Conservation (phyloP, 30 jellyfish, hydroid and myxozoan genomes). For the Turritopsis rubra region DNA sequence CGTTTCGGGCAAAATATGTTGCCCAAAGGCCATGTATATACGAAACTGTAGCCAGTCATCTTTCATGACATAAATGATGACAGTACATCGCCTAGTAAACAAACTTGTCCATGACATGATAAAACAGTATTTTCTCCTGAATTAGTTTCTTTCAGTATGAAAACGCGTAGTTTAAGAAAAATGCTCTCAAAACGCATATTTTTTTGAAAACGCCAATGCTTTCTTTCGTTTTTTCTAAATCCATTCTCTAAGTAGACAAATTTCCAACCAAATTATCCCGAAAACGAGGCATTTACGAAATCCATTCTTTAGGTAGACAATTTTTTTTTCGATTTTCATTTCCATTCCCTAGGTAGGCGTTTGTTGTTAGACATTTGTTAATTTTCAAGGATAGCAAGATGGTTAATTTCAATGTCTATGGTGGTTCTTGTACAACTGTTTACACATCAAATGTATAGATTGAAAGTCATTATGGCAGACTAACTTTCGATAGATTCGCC, state of each 20-base stretch:
- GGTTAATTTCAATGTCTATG: neutral
- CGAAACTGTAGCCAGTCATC: neutral
- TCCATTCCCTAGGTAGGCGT: neutral
- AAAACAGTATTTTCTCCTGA: neutral
- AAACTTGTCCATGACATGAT: neutral
- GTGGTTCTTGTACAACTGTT: neutral
- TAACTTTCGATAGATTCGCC: slow-evolving; percentile 17
- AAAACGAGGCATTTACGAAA: neutral
- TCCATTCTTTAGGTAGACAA: neutral
- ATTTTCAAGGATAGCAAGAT: neutral
- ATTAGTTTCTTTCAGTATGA: neutral
- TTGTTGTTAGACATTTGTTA: neutral
- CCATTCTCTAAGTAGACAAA: neutral
- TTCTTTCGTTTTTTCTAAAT: neutral
- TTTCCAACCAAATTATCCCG: neutral
- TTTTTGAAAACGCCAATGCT: neutral
- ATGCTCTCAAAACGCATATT: neutral
- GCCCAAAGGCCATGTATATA: neutral
- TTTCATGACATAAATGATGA: neutral
- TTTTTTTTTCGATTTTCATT: neutral
- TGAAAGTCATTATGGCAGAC: neutral
- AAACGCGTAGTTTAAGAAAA: neutral
- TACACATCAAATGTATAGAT: neutral
- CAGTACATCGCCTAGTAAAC: neutral
- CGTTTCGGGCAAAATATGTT: neutral